Evolutionary conservation across 2,888 invertebrate genomes (phyloP).

Genomic region (Conistra vaccinii): DNA sequence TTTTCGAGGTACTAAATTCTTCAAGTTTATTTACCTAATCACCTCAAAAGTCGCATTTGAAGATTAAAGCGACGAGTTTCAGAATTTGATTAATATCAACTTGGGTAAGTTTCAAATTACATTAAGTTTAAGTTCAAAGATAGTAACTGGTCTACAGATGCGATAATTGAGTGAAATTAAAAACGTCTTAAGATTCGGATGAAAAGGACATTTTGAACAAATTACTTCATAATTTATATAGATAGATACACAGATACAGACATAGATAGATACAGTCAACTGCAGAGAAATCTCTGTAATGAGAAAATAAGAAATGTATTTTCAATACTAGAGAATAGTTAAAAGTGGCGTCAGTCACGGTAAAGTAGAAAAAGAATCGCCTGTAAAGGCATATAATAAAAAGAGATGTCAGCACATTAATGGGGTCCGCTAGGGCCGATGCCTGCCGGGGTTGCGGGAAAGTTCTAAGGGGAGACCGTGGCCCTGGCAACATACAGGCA

Average conservation of each 20-base stretch:
- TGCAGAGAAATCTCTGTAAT: too few species aligned
- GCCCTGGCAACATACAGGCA: too few species aligned
- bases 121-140: slow-evolving; percentile 48
- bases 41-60: slow-evolving; percentile 38
- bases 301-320: not conserved
- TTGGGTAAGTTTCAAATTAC: slow-evolving; percentile 45
- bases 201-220: not conserved
- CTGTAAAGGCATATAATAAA: too few species aligned
- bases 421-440: too few species aligned
- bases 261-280: too few species aligned
- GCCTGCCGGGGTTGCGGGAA: too few species aligned
- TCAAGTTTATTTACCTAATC: slow-evolving; percentile 11
- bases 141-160: slow-evolving; percentile 27
- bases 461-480: too few species aligned
- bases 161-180: slow-evolving; percentile 27
- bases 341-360: not conserved
- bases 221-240: not conserved
- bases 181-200: not conserved
- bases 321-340: not conserved
- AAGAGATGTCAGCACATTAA: too few species aligned
- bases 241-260: too few species aligned
- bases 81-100: slow-evolving; percentile 47
- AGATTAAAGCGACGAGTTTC: slow-evolving; percentile 24
- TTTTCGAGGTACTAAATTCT: not conserved
- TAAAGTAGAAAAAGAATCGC: not conserved